phyloP scores from a whole-genome alignment of 92 coral and sea anemone species.

The Plumapathes pennacea region DNA sequence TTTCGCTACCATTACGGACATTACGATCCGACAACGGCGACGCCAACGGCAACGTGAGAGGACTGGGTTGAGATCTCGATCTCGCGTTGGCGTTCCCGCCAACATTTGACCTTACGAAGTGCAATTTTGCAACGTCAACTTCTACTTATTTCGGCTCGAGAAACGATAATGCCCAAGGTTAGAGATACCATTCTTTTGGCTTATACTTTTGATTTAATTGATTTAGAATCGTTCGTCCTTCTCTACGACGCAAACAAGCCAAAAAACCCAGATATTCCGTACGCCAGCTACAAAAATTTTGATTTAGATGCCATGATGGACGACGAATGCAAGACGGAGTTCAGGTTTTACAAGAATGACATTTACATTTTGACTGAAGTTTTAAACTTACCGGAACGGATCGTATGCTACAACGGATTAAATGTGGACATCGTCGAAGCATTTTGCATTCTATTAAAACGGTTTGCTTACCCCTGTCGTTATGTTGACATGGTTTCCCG shows the following conservation, averaged over 20 bases:
- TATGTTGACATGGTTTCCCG: conserved; percentile 19
- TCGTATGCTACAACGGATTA: conserved; percentile 21
- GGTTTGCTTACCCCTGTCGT: conserved; percentile 23
- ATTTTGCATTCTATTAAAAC: conserved; percentile 7
- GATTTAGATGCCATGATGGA: conserved; percentile 5
- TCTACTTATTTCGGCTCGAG: too few relatives aligned
- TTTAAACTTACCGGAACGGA: conserved; percentile 7
- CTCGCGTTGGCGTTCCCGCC: too few relatives aligned
- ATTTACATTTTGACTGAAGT: conserved; percentile 8
- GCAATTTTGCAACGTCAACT: too few relatives aligned
- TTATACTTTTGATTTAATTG: conserved; percentile 16
- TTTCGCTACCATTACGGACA: too few relatives aligned
- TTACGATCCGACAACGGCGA: too few relatives aligned
- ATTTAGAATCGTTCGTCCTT: conserved; percentile 16
- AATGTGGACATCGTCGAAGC: conserved; percentile 17
- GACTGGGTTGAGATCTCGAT: too few relatives aligned
- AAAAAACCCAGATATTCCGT: conserved; percentile 15
- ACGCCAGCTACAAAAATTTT: conserved; percentile 2
- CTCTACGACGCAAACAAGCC: conserved; percentile 3
- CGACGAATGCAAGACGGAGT: conserved; percentile 23
- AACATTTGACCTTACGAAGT: too few relatives aligned
- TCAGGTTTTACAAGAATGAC: conserved; percentile 27
- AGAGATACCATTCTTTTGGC: conserved; percentile 21
- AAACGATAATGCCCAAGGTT: conserved; percentile 21
- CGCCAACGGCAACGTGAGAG: too few relatives aligned